A percentile compares a stretch with the other conserved stretches of the same genome.
phyloP scores from a whole-genome alignment of 2,888 invertebrate species.

The Tanytarsus gracilentus region DNA sequence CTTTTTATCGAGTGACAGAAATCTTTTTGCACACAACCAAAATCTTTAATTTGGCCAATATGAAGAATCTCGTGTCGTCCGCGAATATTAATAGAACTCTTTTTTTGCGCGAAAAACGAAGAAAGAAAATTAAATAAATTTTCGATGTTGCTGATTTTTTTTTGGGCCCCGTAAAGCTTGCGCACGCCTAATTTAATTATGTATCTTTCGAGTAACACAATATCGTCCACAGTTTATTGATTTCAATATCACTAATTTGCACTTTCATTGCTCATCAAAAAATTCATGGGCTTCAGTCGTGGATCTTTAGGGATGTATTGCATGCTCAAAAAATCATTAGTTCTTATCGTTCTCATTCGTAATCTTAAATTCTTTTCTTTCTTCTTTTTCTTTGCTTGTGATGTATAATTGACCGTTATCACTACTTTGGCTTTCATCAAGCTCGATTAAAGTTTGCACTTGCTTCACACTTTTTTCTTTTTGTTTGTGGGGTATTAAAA shows the following conservation, averaged over 20 bases:
- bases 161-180: not conserved
- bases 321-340: not conserved
- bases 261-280: not conserved
- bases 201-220: not conserved
- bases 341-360: not conserved
- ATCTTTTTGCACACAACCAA: not conserved
- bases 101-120: too few species aligned
- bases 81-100: slow-evolving; percentile 1
- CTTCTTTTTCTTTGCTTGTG: not conserved
- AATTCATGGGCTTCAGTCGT: slow-evolving; percentile 19
- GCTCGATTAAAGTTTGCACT: not conserved
- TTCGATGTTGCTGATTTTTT: too few species aligned
- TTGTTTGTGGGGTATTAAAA: too few species aligned
- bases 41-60: not conserved
- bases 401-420: not conserved
- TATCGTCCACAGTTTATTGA: not conserved
- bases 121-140: too few species aligned
- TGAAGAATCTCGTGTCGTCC: not conserved
- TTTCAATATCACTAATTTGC: not conserved
- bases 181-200: not conserved
- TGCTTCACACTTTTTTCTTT: not conserved
- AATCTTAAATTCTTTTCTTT: too few species aligned
- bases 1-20: not conserved
- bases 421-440: slow-evolving; percentile 9
- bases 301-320: slow-evolving; percentile 14